Conservation (phyloP, 2,797 vertebrate genomes). For the Falco cherrug region DNA sequence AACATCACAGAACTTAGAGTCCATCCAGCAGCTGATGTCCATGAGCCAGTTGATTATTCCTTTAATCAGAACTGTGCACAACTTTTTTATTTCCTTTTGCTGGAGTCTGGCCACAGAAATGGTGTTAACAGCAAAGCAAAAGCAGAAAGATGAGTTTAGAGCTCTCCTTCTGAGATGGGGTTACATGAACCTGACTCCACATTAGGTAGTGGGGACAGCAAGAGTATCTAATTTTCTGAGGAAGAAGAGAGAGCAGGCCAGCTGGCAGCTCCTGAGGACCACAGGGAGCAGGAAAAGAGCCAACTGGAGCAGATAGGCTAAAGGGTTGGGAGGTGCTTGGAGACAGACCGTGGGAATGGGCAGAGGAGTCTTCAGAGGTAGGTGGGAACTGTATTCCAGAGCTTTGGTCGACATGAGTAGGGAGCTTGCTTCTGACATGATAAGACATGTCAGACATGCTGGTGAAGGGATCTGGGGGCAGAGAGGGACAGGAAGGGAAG, state of each 20-base stretch:
- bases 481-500: not conserved
- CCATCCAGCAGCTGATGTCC: not conserved
- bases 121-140: not conserved
- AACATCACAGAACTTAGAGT: not conserved
- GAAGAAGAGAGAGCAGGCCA: slow-evolving; percentile 29
- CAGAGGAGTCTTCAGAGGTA: slow-evolving; percentile 12
- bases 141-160: not conserved
- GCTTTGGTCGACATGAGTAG: not conserved
- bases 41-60: not conserved
- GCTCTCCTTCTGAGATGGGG: not conserved
- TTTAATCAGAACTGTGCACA: not conserved
- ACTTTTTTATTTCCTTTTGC: not conserved
- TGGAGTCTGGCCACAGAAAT: not conserved
- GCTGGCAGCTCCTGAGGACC: slow-evolving; percentile 56
- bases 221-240: slow-evolving; percentile 38
- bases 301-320: slow-evolving; percentile 48
- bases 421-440: slow-evolving; percentile 11
- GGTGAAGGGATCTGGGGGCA: not conserved
- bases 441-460: slow-evolving; percentile 3
- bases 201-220: slow-evolving; percentile 48
- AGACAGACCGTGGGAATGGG: slow-evolving; percentile 58
- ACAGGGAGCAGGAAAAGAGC: slow-evolving; percentile 46
- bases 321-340: slow-evolving; percentile 41
- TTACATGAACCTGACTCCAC: slow-evolving; percentile 27
- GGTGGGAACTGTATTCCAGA: slow-evolving; percentile 11